Percentiles rank a stretch among this genome's conserved stretches.
Evolutionary conservation across 2,797 vertebrate genomes (phyloP).

Genomic region (Melanotaenia maccullochi): DNA sequence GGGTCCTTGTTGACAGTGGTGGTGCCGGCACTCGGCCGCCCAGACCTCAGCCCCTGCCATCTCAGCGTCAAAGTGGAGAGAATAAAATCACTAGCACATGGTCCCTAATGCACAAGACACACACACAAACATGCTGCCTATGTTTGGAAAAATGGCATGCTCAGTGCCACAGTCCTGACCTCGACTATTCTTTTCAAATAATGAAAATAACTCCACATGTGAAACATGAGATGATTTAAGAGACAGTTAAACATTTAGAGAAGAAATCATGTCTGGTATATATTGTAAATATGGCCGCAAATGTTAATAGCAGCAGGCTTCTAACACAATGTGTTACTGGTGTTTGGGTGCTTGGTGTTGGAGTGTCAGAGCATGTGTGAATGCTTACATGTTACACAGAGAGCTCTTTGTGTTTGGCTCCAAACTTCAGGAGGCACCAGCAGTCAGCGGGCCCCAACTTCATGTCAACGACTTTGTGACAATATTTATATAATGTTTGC

Average conservation of each 20-base stretch:
- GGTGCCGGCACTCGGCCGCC: slow-evolving; percentile 52
- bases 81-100: slow-evolving; percentile 81
- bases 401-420: slow-evolving; percentile 70
- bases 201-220: slow-evolving; percentile 67
- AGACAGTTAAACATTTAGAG: slow-evolving; percentile 52
- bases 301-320: slow-evolving; percentile 25
- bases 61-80: slow-evolving; percentile 58
- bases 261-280: slow-evolving; percentile 26
- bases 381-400: slow-evolving; percentile 68
- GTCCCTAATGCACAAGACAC: slow-evolving; percentile 45
- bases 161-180: slow-evolving; percentile 52
- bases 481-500: slow-evolving; percentile 77
- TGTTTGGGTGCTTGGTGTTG: slow-evolving; percentile 11
- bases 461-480: slow-evolving; percentile 65
- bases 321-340: slow-evolving; percentile 30
- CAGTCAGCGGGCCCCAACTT: slow-evolving; percentile 60
- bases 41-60: slow-evolving; percentile 66
- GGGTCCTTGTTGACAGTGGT: slow-evolving; percentile 59
- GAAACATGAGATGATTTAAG: slow-evolving; percentile 54
- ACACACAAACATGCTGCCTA: slow-evolving; percentile 42
- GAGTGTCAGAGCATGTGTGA: slow-evolving; percentile 58
- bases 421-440: slow-evolving; percentile 52
- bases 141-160: slow-evolving; percentile 67
- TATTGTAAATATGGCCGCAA: slow-evolving; percentile 17
- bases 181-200: slow-evolving; percentile 46